Evolutionary conservation across 2,113 vertebrate species (phyloP).

Genomic region (Eclectus roratus): DNA sequence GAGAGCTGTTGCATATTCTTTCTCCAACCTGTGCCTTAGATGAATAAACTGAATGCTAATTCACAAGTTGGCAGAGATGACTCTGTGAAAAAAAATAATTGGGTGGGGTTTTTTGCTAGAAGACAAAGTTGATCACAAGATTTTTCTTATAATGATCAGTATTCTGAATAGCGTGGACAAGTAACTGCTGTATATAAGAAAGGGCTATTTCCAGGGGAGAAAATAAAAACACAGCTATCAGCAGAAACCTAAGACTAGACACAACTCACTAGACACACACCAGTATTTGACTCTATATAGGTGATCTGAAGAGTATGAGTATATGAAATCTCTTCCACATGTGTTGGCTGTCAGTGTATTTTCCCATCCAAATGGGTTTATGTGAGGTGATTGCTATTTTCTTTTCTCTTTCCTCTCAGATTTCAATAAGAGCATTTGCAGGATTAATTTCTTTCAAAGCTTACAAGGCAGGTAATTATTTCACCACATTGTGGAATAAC

Average conservation of each 20-base stretch:
- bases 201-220: not conserved
- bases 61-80: not conserved
- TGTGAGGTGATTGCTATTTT: no score
- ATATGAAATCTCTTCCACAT: not conserved
- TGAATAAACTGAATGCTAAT: not conserved
- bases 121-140: not conserved
- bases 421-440: not conserved
- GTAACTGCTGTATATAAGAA: not conserved
- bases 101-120: not conserved
- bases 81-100: not conserved
- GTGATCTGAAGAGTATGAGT: not conserved
- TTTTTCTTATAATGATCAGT: not conserved
- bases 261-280: not conserved
- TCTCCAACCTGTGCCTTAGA: not conserved
- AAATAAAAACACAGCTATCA: not conserved
- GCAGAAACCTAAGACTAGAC: not conserved
- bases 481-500: not conserved
- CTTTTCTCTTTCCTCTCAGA: not conserved
- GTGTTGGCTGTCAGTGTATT: not conserved
- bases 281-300: not conserved
- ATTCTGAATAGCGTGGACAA: not conserved
- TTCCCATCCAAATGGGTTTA: not conserved
- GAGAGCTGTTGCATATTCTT: not conserved
- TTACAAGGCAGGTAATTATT: not conserved
- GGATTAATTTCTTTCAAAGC: not conserved